Conservation (phyloP, 1,140 invertebrate species). For the Cydia strobilella region DNA sequence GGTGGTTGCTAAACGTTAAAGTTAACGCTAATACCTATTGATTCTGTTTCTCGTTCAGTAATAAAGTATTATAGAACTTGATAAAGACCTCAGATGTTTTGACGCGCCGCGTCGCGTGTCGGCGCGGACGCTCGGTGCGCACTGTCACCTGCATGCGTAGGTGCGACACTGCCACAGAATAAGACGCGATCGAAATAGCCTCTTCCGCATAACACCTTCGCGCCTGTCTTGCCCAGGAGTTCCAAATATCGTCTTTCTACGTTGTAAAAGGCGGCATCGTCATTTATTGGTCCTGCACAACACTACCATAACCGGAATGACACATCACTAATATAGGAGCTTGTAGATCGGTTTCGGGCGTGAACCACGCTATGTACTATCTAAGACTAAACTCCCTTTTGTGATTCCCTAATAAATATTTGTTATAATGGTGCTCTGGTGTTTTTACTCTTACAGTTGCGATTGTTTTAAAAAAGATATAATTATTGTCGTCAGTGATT, state of each 20-base stretch:
- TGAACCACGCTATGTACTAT: no score
- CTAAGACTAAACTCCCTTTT: no score
- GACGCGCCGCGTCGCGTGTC: neutral
- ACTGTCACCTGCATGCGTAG: conserved; percentile 59
- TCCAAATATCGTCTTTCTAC: neutral
- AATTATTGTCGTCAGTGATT: neutral
- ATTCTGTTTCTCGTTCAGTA: neutral
- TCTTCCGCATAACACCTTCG: conserved; percentile 58
- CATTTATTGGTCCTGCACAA: no score
- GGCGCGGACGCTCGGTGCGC: conserved; percentile 32
- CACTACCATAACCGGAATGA: no score
- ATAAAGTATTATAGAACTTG: neutral
- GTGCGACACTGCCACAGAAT: conserved; percentile 46
- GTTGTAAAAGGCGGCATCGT: no score
- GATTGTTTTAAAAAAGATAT: neutral
- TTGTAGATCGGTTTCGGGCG: no score
- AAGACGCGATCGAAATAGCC: conserved; percentile 61
- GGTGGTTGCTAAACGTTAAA: neutral
- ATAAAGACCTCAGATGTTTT: neutral
- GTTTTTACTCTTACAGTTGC: no score
- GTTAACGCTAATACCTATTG: neutral
- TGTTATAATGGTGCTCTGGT: no score
- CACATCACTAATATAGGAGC: no score
- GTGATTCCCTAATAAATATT: no score
- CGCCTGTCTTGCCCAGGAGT: neutral